Conservation (phyloP, 2,888 invertebrate species). For the Aphrophora alni region DNA sequence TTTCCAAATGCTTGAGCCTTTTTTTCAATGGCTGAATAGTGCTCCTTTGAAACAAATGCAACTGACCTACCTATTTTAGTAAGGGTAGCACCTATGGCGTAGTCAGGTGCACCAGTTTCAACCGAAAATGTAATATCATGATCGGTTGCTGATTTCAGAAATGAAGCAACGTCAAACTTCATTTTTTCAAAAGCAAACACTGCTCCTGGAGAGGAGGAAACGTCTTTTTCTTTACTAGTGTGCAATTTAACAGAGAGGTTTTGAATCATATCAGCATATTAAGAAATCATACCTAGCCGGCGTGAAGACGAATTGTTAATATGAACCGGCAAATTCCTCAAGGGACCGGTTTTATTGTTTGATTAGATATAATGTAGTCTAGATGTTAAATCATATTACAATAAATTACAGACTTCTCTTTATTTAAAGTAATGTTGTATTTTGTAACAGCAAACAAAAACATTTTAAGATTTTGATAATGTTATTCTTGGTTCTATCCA, state of each 20-base stretch:
- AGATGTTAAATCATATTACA: neutral
- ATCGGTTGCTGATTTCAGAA: no score
- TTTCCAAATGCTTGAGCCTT: neutral
- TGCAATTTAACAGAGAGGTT: neutral
- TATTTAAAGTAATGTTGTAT: neutral
- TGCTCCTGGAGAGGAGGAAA: neutral
- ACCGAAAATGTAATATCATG: no score
- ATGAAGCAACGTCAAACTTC: no score
- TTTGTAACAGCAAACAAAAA: neutral
- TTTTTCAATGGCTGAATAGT: neutral
- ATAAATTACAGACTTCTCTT: neutral
- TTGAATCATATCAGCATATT: neutral
- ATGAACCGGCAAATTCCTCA: neutral
- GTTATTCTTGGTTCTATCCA: conserved; percentile 7
- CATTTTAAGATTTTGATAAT: conserved; percentile 16
- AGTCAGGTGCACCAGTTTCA: no score
- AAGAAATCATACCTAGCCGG: no score
- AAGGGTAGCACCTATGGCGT: no score
- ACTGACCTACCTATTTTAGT: neutral
- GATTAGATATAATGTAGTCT: neutral
- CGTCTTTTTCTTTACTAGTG: neutral
- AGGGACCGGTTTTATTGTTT: neutral
- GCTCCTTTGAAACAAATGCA: neutral
- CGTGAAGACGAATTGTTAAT: neutral
- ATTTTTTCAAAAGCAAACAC: no score